These are phyloP conservation scores for Palythoa caribaeorum DNA, from an alignment of 92 coral and sea anemone species.

Conservation along the genomic window DNA sequence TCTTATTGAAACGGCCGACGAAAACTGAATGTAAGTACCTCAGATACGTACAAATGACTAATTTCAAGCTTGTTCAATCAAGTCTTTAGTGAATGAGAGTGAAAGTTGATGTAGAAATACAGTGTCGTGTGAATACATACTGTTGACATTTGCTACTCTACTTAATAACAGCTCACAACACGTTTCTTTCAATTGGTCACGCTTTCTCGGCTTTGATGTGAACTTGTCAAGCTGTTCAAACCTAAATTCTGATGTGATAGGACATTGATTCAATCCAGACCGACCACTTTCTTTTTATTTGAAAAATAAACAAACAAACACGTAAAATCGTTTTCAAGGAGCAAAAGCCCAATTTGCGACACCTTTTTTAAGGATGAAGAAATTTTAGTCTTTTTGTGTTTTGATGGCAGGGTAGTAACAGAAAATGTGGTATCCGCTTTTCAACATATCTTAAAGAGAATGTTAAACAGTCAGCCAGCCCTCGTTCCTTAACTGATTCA, in stretches of 20 bases:
- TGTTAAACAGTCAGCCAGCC: neutral
- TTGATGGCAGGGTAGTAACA: neutral
- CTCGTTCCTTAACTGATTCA: conserved; percentile 24
- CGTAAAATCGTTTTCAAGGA: neutral
- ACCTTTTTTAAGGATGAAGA: neutral
- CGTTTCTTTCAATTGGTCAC: conserved; percentile 30
- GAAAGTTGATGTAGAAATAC: neutral
- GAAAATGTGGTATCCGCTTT: conserved; percentile 17
- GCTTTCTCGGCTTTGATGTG: conserved; percentile 1
- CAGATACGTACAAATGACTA: neutral
- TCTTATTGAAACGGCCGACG: neutral
- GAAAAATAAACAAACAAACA: neutral
- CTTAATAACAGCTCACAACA: conserved; percentile 14
- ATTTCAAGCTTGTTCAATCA: neutral
- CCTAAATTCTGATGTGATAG: conserved; percentile 10
- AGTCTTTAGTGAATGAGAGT: neutral
- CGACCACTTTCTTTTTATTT: neutral
- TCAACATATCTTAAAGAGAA: conserved; percentile 28
- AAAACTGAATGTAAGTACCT: neutral
- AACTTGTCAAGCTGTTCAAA: conserved; percentile 1
- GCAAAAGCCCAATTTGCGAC: neutral
- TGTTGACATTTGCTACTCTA: conserved; percentile 13
- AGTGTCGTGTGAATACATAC: neutral
- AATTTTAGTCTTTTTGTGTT: neutral
- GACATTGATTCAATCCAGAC: neutral